Evolutionary conservation across 2,888 invertebrate genomes (phyloP).

Genomic region (Ashinkailepas kermadecensis): DNA sequence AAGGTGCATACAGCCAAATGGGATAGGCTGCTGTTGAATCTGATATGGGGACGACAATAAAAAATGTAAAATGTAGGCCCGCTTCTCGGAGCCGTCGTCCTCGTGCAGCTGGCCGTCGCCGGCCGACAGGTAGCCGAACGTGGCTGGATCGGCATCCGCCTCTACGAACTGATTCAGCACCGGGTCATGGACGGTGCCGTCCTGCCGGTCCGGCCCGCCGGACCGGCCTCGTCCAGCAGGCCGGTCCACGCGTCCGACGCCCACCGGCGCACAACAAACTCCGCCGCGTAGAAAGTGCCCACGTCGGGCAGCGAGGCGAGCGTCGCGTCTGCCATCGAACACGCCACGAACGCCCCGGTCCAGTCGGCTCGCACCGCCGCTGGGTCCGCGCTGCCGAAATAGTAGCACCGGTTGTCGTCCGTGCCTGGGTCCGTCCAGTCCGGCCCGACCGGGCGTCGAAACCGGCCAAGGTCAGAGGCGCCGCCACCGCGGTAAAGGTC

Average conservation of each 20-base stretch:
- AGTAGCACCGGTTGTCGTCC: neutral
- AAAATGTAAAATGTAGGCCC: neutral
- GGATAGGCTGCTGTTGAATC: neutral
- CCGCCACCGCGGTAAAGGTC: neutral
- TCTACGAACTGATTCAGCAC: no score
- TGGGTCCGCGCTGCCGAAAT: neutral
- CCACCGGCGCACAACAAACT: no score
- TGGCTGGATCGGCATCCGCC: no score
- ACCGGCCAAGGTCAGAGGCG: neutral
- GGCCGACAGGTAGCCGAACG: constrained; percentile 5
- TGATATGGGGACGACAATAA: neutral
- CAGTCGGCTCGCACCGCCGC: neutral
- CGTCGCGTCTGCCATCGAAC: neutral
- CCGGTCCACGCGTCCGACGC: neutral
- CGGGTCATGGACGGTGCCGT: neutral
- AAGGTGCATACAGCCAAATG: no score
- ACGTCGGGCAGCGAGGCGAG: neutral
- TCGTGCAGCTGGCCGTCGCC: neutral
- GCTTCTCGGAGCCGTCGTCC: neutral
- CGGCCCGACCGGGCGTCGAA: neutral
- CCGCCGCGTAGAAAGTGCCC: neutral
- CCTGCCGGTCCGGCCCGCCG: neutral
- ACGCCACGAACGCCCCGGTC: no score
- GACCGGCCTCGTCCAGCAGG: neutral
- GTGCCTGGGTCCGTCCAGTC: neutral